Evolutionary conservation across 2,888 invertebrate species (phyloP).

Genomic region (Melangyna quadrimaculata): DNA sequence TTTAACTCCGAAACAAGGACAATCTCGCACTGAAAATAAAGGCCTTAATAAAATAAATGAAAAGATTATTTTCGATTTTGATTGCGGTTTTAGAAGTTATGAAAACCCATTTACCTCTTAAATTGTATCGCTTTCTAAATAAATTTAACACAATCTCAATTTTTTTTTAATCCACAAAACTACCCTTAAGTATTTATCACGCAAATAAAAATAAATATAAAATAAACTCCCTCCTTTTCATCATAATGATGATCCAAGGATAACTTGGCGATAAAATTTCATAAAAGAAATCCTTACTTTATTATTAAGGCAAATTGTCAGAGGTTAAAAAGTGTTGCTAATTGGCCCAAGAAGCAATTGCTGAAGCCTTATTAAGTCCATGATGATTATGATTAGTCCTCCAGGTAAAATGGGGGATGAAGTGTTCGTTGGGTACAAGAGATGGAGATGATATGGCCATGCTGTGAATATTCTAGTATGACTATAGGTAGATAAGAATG

Average conservation of each 20-base stretch:
- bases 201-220: background rate
- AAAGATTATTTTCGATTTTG: no score
- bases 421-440: background rate
- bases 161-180: background rate
- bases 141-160: no score
- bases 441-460: conserved; percentile 23
- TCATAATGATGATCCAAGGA: conserved; percentile 20
- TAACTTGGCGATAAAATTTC: conserved; percentile 52
- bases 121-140: no score
- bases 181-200: background rate
- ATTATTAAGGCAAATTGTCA: conserved; percentile 56
- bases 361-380: conserved; percentile 55
- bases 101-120: no score
- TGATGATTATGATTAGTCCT: conserved; percentile 39
- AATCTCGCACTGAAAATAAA: no score
- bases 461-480: conserved; percentile 30
- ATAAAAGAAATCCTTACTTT: conserved; percentile 54
- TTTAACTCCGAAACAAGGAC: no score
- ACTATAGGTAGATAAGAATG: background rate
- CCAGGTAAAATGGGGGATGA: background rate
- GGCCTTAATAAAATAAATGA: no score
- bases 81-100: no score
- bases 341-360: conserved; percentile 66
- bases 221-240: background rate
- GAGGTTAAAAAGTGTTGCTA: conserved; percentile 70